Conservation (phyloP, 1,140 invertebrate genomes). For the Drosophila carrolli region DNA sequence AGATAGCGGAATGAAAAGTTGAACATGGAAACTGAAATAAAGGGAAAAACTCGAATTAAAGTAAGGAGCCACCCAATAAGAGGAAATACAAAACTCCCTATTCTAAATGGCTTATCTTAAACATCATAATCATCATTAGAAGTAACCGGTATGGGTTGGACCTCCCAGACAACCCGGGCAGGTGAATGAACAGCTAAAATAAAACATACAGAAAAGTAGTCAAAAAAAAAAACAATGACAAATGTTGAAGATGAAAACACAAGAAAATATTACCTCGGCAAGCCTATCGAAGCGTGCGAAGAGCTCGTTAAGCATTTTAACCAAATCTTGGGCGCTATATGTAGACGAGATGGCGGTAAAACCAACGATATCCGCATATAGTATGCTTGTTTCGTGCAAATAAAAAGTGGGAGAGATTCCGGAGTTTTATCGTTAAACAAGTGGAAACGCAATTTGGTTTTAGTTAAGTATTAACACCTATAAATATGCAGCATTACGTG, state of each 20-base stretch:
- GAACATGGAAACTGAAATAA: conserved; percentile 5
- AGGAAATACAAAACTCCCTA: conserved; percentile 33
- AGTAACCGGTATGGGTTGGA: conserved; percentile 18
- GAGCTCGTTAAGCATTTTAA: conserved; percentile 96
- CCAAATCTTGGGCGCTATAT: conserved; percentile 96
- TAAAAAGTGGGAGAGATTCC: conserved; percentile 6
- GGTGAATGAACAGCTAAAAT: conserved; percentile 50
- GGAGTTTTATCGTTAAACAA: conserved; percentile 37
- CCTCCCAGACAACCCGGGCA: not conserved
- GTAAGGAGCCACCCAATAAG: conserved; percentile 23
- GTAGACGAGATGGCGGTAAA: conserved; percentile 98
- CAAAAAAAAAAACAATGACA: conserved; percentile 14
- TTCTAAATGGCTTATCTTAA: conserved; percentile 44
- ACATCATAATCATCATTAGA: conserved; percentile 55
- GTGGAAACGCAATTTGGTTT: conserved; percentile 7
- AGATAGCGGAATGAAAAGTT: conserved; percentile 12
- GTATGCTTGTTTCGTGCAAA: conserved; percentile 86
- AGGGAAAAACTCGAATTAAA: conserved; percentile 49
- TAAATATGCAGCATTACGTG: conserved; percentile 9
- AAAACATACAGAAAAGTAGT: conserved; percentile 11
- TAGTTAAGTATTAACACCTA: conserved; percentile 34
- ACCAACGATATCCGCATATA: conserved; percentile 96
- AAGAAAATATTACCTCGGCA: conserved; percentile 89
- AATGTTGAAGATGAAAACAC: conserved; percentile 26
- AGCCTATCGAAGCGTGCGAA: conserved; percentile 97